A percentile compares a stretch with the other conserved stretches of the same genome.
These are phyloP conservation scores for Leptothorax acervorum DNA, from an alignment of 2,888 invertebrate genomes.

Conservation along the genomic window DNA sequence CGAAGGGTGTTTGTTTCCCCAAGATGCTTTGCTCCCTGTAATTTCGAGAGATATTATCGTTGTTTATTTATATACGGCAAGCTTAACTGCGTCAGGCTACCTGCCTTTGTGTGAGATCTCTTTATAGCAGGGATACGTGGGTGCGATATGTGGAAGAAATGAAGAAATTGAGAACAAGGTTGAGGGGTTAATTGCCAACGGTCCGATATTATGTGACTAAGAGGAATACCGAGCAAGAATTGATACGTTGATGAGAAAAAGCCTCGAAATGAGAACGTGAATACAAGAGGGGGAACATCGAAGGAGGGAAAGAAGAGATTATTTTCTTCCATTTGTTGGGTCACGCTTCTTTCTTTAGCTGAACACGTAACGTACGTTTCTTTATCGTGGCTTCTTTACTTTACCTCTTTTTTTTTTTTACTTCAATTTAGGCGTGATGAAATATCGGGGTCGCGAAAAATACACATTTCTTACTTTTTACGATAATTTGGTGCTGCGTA, in stretches of 20 bases:
- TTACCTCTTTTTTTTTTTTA: not conserved
- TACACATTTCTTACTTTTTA: not conserved
- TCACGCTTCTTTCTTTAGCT: not conserved
- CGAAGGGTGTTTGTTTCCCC: not conserved
- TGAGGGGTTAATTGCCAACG: conserved; percentile 28
- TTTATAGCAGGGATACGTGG: not conserved
- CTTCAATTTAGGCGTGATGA: not conserved
- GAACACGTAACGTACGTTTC: conserved; percentile 22
- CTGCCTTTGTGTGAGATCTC: not conserved
- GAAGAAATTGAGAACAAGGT: not conserved
- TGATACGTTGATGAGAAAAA: conserved; percentile 20
- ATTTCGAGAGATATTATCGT: conserved; percentile 16
- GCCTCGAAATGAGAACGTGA: not conserved
- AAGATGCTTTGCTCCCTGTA: not conserved
- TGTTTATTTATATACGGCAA: conserved; percentile 5
- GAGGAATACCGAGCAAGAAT: not conserved
- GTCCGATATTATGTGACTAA: not conserved
- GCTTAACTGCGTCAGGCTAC: not conserved
- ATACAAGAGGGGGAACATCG: conserved; percentile 8
- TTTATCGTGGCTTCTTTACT: conserved; percentile 19
- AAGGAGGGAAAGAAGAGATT: not conserved
- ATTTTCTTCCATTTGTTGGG: conserved; percentile 35
- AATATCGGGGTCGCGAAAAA: conserved; percentile 4
- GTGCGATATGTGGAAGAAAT: not conserved
- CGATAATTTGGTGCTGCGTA: not conserved